Base-by-base conservation (phyloP, 2,797 vertebrate genomes). In the Neomorphus geoffroyi region DNA sequence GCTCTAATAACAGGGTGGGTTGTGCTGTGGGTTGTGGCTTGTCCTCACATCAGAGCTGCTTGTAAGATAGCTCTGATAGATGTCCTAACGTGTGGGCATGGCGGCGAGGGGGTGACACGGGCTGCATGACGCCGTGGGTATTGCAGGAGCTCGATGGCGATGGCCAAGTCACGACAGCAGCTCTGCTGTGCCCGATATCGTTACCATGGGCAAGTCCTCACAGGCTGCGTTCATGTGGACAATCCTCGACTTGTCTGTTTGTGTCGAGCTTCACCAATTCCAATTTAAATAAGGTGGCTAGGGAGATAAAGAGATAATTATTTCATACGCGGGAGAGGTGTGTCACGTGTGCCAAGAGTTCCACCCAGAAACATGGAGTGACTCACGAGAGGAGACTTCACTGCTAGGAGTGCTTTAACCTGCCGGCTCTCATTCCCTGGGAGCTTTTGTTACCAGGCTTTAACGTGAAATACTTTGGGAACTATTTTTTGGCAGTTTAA, bases 171-270 rank as follows among this genome's bases (percentile, higher is more conserved):
- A 86, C 5, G 28, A 2, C 86, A 11, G 8, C 4, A 6, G 58
- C 62, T 83, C 75, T 2, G 7, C 3, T 4, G 61, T 71, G 77
- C 72, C 82, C 30, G 10, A 4, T 4, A 1, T 90, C 14, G 0
- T 66, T 72, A 8, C 80, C 14, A 0, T 16, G 91, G 88, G 83
- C 95, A 77, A 16, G 93, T 94, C 83, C 86, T 72, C 27, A 1
- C 95, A 93, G 78, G 95, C 86, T 77, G 86, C 8, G 0, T 73
- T 48, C 77, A 22, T 13, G 16, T 53, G 90, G 86, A 48, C 94
- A 90, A 37, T 73, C 86, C 70, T 53, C 6, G 15, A 80, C 96
- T 94, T 96, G 96, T 93, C 96, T 94, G 93, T 94, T 96, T 94
- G 73, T 96, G 95, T 70, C 30, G 2, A 91, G 41, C 80, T 88